A percentile compares a stretch with the other conserved stretches of the same genome.
Conservation (phyloP, 2,797 vertebrate genomes). For the Brotula barbata region DNA sequence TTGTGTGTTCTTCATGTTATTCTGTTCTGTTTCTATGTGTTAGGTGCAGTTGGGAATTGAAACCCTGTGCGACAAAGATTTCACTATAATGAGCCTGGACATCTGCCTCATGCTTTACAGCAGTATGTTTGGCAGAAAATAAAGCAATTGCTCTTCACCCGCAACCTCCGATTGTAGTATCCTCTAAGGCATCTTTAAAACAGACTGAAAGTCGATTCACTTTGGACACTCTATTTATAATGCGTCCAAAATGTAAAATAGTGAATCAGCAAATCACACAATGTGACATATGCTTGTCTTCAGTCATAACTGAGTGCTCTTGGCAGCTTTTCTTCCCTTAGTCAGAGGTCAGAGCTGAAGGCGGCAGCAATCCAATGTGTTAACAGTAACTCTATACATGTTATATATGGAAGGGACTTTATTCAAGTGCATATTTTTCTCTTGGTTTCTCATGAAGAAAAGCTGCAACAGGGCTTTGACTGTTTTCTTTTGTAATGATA, state of each 20-base stretch:
- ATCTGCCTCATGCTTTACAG: slow-evolving; percentile 1
- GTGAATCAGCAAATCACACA: too few species aligned
- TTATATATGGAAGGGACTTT: too few species aligned
- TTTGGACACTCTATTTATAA: slow-evolving; percentile 24
- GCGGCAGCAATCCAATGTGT: background rate
- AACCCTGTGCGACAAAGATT: background rate
- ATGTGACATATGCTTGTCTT: too few species aligned
- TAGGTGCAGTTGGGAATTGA: background rate
- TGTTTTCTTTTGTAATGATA: too few species aligned
- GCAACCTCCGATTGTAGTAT: slow-evolving; percentile 1
- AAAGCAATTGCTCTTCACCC: background rate
- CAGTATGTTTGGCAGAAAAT: slow-evolving; percentile 10
- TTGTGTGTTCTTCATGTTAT: background rate
- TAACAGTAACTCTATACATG: too few species aligned
- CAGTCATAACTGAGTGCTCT: background rate
- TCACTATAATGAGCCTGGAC: background rate
- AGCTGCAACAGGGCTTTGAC: too few species aligned
- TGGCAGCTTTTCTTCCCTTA: background rate
- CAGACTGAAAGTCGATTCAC: slow-evolving; percentile 21
- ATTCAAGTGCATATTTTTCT: too few species aligned
- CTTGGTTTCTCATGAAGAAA: too few species aligned
- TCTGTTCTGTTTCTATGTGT: background rate
- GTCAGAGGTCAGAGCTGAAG: background rate
- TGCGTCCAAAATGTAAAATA: background rate
- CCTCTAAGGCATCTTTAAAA: slow-evolving; percentile 27